phyloP scores from a whole-genome alignment of 1,140 invertebrate species.

The Lordiphosa stackelbergi region DNA sequence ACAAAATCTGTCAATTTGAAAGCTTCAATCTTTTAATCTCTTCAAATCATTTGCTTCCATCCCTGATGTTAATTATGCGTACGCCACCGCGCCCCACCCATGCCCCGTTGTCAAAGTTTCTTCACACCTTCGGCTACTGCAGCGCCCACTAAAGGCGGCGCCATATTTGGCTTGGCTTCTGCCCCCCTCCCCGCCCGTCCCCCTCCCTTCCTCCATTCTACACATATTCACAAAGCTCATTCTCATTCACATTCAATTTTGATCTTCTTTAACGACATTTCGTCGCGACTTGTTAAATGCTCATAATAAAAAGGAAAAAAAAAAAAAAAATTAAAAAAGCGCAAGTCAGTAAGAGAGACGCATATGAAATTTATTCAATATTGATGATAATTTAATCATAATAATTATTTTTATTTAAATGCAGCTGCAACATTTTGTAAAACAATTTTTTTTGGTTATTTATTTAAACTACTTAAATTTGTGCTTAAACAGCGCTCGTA shows the following conservation, averaged over 20 bases:
- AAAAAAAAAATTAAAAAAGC: conserved; percentile 17
- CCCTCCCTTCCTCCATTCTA: conserved; percentile 35
- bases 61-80: conserved; percentile 28
- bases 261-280: conserved; percentile 67
- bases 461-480: conserved; percentile 75
- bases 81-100: conserved; percentile 15
- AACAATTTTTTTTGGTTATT: conserved; percentile 53
- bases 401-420: conserved; percentile 38
- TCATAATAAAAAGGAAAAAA: conserved; percentile 25
- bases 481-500: conserved; percentile 68
- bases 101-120: conserved; percentile 20
- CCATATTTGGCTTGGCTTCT: conserved; percentile 48
- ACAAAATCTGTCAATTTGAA: background rate
- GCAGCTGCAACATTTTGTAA: conserved; percentile 43
- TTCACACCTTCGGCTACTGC: conserved; percentile 42
- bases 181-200: conserved; percentile 1
- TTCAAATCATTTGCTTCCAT: conserved; percentile 7
- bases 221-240: conserved; percentile 39
- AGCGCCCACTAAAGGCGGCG: conserved; percentile 49
- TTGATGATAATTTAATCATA: conserved; percentile 34
- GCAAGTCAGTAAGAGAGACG: conserved; percentile 20
- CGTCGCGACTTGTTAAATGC: conserved; percentile 40
- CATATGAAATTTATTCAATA: conserved; percentile 25
- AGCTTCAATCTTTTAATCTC: background rate
- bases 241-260: conserved; percentile 51